These are phyloP conservation scores for Cetoscarus ocellatus DNA, from an alignment of 2,797 vertebrate species.

Conservation along the genomic window DNA sequence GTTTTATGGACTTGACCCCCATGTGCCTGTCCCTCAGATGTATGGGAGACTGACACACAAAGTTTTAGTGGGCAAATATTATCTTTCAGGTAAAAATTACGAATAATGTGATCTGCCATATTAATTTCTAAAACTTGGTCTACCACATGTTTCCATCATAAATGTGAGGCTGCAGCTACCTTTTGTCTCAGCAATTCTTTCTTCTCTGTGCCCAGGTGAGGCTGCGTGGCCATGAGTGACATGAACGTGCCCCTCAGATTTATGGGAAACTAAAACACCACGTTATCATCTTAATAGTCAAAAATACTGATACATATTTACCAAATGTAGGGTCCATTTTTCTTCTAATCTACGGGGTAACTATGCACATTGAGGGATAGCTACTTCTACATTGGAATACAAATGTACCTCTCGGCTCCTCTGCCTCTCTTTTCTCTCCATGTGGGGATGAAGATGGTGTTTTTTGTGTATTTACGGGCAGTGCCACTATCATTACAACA, in stretches of 20 bases:
- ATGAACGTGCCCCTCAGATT: neutral
- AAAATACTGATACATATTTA: neutral
- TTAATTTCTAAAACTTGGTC: too few species aligned
- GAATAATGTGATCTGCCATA: too few species aligned
- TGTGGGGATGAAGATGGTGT: neutral
- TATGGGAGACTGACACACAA: neutral
- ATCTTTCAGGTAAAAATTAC: too few species aligned
- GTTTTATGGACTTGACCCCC: neutral
- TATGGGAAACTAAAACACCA: neutral
- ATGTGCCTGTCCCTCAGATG: neutral
- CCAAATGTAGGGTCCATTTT: neutral
- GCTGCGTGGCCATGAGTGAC: neutral
- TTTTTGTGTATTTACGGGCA: too few species aligned
- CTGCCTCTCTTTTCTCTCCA: neutral
- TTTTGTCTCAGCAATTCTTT: neutral
- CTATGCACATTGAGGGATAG: neutral
- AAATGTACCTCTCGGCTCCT: neutral
- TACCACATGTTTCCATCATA: neutral
- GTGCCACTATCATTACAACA: too few species aligned
- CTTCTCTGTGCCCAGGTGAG: neutral
- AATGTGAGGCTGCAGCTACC: neutral
- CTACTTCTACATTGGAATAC: neutral
- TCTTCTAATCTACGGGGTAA: neutral
- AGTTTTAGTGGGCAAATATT: too few species aligned
- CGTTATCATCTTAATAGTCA: neutral